Evolutionary conservation across 2,113 vertebrate species (phyloP).

Genomic region (Tylochromis polylepis): DNA sequence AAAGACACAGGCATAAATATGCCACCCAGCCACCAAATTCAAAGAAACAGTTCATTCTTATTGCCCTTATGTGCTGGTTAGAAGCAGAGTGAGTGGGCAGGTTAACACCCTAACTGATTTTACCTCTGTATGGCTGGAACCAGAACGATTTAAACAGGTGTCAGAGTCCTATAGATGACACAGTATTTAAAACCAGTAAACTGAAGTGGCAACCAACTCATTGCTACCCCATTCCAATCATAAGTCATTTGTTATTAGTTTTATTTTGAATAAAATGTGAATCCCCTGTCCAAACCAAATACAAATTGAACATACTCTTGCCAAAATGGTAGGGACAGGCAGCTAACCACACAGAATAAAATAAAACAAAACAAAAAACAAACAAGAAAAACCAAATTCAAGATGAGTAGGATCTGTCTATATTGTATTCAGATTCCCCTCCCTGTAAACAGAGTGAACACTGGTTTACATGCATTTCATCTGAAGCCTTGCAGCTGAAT

Average conservation of each 20-base stretch:
- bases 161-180: neutral
- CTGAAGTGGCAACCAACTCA: neutral
- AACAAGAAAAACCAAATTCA: neutral
- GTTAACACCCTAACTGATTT: neutral
- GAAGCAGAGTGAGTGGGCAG: neutral
- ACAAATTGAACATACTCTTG: neutral
- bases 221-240: neutral
- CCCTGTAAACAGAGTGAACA: fast-evolving
- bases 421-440: neutral
- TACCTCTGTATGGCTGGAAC: neutral
- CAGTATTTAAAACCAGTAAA: neutral
- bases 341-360: neutral
- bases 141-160: neutral
- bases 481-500: neutral
- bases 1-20: neutral
- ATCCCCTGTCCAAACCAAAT: neutral
- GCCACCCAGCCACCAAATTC: neutral
- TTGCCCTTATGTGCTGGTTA: neutral
- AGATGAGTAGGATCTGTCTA: neutral
- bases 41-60: neutral
- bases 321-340: neutral
- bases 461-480: neutral
- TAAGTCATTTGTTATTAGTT: neutral
- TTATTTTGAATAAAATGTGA: neutral
- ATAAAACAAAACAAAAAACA: neutral